Base-by-base conservation (phyloP, 2,888 invertebrate species). In the Gastrophysa polygoni region DNA sequence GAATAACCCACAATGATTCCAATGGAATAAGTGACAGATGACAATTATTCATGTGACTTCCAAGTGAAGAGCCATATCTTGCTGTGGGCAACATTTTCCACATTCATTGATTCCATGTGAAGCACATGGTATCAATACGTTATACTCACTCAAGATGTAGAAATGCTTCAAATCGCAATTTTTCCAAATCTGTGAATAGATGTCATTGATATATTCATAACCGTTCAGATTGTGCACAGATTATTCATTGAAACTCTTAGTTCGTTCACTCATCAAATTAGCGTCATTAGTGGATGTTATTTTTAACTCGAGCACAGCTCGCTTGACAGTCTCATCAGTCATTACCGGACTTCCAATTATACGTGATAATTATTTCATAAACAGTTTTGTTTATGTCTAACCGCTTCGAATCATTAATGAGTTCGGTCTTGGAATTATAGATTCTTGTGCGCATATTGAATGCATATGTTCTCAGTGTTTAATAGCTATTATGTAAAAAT, bases 341-440 rank as follows among this genome's bases (percentile, higher is more conserved):
- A 68, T 69, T 61, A 61, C 57, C 60, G 47, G 51, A 65, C 64
- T 67, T 67, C 64, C 65, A 67, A 69, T 69, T 67, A 66, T 56
- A 61, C 58, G 64, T 61, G 69, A 67, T 69, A 69, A 69, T 69
- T 69, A 60, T 66, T 65, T 63, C 59, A 66, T 68, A 65, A 67
- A 69, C 65, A 66, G 62, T 67, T 67, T 66, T 65, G 67, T 69
- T 69, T 67, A 69, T 62, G 62, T 61, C 59, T 63, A 57, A 38
- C 61, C 52, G 49, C 44, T 17, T 34, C 24, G 32, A 14, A 48
- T 51, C 44, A 58, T 63, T 63, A 63, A 66, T 63, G 63, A 60
- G 62, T 60, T 60, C 14, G 11, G 38, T 38, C 11, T 6, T 38
- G n/a, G 14, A 38, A 38, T 38, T 38, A 38, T 14, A 38, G 38